Evolutionary conservation across 2,888 invertebrate species (phyloP), one percentile per base, ranked within the genome.

Genomic region (Spisula subtruncata): DNA sequence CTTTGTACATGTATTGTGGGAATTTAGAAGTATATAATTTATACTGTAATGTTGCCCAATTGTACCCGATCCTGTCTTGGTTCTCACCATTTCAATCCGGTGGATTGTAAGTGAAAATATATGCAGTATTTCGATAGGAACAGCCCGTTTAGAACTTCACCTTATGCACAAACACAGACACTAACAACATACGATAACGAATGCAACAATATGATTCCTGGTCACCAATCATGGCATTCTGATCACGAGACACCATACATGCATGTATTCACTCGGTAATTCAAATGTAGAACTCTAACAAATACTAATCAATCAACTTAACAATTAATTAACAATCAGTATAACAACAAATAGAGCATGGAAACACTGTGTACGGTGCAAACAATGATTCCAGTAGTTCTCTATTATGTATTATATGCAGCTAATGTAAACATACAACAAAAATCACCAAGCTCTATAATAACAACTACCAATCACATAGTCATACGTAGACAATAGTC

Each of bases 361-460:
- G 16, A 12, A 16, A 32, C 29, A 8, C 35, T 32, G 14, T 29
- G 16, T 32, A 35, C 32, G 29, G 35, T 35, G 32, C 75, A 35
- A 14, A 75, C 29, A 75, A 75, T 75, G 18, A 8, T 25, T 25
- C 60, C 60, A 6, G 8, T n/a, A 66, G 20, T 66, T 25, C 60
- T 66, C 20, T 66, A 25, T 20, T 16, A 60, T 25, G 20, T 25
- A n/a, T 6, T 60, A 18, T 60, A 60, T 6, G 75, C 75, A 75
- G 35, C 75, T 35, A 32, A 75, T 75, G 75, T 35, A 16, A 1
- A 75, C 75, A 75, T 8, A 75, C 75, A 75, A 75, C 75, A 75
- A 32, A 75, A 75, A 75, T 75, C 75, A 75, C 75, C 32, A 75
- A 75, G 75, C 35, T 66, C 60, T 66, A 56, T 56, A n/a, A 66